Evolutionary conservation across 2,113 vertebrate genomes (phyloP).

Genomic region (Prochilodus magdalenae): DNA sequence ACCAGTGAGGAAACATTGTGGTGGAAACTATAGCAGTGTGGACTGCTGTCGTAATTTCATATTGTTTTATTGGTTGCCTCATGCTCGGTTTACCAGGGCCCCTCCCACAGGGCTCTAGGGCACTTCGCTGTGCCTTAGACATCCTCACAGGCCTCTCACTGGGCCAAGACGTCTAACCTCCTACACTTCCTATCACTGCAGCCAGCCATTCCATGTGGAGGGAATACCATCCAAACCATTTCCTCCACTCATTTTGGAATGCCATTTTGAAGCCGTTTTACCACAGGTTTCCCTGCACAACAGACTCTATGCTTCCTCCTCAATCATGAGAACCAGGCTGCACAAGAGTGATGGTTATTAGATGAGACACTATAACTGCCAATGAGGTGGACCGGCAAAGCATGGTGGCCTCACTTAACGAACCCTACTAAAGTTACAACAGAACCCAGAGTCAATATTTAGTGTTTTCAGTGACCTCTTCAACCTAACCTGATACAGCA

Average conservation of each 20-base stretch:
- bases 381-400: slow-evolving; percentile 17
- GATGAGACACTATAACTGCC: slow-evolving; percentile 28
- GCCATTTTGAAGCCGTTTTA: slow-evolving; percentile 32
- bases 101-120: slow-evolving; percentile 37
- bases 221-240: slow-evolving; percentile 17
- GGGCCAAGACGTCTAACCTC: not conserved
- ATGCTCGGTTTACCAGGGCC: slow-evolving; percentile 30
- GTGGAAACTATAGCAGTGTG: slow-evolving; percentile 34
- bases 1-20: slow-evolving; percentile 43
- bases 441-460: slow-evolving; percentile 38
- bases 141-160: not conserved
- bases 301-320: slow-evolving; percentile 18
- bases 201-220: slow-evolving; percentile 17
- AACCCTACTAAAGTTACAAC: slow-evolving; percentile 36
- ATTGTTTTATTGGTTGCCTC: slow-evolving; percentile 33
- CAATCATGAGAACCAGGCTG: not conserved
- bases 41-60: slow-evolving; percentile 37
- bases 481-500: slow-evolving; percentile 37
- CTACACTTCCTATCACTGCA: slow-evolving; percentile 29
- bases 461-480: slow-evolving; percentile 49
- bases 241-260: slow-evolving; percentile 9
- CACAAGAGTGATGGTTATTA: slow-evolving; percentile 31
- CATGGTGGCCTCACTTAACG: slow-evolving; percentile 40
- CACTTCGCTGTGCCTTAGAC: slow-evolving; percentile 11
- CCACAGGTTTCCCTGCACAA: slow-evolving; percentile 1